Conservation (phyloP, 2,797 vertebrate species). For the Mormyrops boulengeri region DNA sequence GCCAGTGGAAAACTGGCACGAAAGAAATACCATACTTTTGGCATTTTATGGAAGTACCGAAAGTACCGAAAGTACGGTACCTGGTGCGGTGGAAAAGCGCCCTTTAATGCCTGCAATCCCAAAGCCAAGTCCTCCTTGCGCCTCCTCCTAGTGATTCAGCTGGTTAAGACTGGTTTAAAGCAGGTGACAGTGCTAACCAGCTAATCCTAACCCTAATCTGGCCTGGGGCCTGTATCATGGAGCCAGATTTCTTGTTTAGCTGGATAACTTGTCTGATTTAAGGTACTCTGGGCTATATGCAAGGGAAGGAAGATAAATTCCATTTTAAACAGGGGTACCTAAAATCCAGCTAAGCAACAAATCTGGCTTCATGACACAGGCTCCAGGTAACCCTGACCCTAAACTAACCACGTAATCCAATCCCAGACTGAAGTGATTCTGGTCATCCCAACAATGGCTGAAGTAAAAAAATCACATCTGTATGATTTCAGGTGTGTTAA, state of each 20-base stretch:
- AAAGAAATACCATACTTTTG: too few relatives aligned
- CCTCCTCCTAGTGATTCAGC: background rate
- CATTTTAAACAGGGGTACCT: background rate
- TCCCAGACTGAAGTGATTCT: background rate
- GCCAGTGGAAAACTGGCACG: too few relatives aligned
- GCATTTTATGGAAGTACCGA: too few relatives aligned
- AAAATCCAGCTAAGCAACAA: background rate
- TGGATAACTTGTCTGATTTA: background rate
- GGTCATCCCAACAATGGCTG: background rate
- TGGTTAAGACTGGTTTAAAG: background rate
- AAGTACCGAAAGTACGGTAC: too few relatives aligned
- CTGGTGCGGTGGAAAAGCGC: too few relatives aligned
- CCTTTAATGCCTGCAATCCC: background rate
- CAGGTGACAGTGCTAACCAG: background rate
- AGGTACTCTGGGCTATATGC: background rate
- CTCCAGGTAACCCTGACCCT: background rate
- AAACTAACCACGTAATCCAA: background rate
- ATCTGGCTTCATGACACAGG: background rate
- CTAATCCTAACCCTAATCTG: background rate
- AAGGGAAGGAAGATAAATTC: background rate
- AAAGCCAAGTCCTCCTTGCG: background rate
- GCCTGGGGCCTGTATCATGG: background rate
- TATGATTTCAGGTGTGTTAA: background rate
- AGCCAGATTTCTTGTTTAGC: background rate
- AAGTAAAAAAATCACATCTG: background rate